Evolutionary conservation across 2,797 vertebrate species (phyloP).

Genomic region (Semotilus atromaculatus): DNA sequence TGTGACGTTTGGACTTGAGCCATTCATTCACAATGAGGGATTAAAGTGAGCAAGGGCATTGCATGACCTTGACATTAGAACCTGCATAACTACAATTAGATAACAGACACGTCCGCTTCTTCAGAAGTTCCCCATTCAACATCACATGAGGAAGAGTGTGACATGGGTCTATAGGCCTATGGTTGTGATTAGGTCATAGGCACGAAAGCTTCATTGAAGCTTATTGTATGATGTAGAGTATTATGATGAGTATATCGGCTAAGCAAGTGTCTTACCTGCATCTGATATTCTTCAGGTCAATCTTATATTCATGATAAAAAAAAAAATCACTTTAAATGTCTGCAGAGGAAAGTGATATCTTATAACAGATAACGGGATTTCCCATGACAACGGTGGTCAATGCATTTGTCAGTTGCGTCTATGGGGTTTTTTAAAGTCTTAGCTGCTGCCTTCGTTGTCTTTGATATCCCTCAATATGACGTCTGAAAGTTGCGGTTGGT

Average conservation of each 20-base stretch:
- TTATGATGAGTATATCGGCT: not conserved
- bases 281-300: not conserved
- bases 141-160: not conserved
- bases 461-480: too few species aligned
- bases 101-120: not conserved
- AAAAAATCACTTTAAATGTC: not conserved
- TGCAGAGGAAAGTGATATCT: not conserved
- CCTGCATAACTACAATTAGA: not conserved
- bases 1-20: slow-evolving; percentile 6
- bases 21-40: not conserved
- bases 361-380: not conserved
- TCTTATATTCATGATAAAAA: not conserved
- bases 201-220: not conserved
- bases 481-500: not conserved
- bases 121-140: not conserved
- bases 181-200: not conserved
- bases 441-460: too few species aligned
- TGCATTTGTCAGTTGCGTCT: not conserved
- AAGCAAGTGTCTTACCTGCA: not conserved
- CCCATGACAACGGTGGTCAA: not conserved
- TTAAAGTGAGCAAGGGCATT: slow-evolving; percentile 18
- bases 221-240: not conserved
- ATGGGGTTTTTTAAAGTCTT: not conserved
- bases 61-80: slow-evolving; percentile 39
- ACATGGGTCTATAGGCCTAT: not conserved